Conservation (phyloP, 30 jellyfish, hydroid and myxozoan genomes). For the Turritopsis dohrnii region DNA sequence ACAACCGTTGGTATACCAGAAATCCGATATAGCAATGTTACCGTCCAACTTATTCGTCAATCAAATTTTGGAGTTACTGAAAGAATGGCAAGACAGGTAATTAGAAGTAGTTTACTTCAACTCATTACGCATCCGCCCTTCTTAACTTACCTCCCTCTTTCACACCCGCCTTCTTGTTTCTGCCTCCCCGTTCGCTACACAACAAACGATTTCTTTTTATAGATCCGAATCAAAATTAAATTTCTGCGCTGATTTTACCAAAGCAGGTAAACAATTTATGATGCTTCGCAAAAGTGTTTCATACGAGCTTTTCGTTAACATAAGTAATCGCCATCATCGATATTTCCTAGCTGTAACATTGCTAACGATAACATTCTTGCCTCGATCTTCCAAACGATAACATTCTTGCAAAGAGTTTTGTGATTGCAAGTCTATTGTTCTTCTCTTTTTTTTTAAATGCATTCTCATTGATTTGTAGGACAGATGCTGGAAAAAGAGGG, state of each 20-base stretch:
- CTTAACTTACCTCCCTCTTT: too few species aligned
- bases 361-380: too few species aligned
- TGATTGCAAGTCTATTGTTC: background rate
- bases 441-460: too few species aligned
- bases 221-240: background rate
- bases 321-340: too few species aligned
- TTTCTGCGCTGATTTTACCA: background rate
- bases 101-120: background rate
- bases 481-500: background rate
- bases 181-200: too few species aligned
- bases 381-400: too few species aligned
- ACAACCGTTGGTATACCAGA: slow-evolving; percentile 29
- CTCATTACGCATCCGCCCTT: background rate
- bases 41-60: slow-evolving; percentile 7
- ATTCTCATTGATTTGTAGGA: too few species aligned
- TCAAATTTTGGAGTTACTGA: slow-evolving; percentile 14
- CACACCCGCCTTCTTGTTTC: background rate
- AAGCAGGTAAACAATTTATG: too few species aligned
- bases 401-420: background rate
- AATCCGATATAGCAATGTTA: background rate
- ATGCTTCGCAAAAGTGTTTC: too few species aligned
- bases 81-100: slow-evolving; percentile 7
- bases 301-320: too few species aligned
- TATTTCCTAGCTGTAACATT: too few species aligned
- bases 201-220: background rate